Conservation (phyloP, 2,113 vertebrate genomes). For the Stegastes partitus region DNA sequence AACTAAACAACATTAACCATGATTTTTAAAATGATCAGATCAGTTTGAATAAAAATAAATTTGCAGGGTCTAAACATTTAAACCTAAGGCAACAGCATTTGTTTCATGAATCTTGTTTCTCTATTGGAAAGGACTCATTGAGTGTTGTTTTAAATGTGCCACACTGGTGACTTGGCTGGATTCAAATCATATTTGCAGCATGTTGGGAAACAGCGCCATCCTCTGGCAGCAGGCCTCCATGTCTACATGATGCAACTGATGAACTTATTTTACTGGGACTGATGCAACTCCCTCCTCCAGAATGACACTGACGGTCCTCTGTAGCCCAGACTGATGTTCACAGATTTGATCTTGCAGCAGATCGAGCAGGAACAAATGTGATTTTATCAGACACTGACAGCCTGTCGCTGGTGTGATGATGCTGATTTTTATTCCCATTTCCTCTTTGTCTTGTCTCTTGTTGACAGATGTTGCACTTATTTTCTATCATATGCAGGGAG, state of each 20-base stretch:
- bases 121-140: no score
- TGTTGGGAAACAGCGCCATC: slow-evolving; percentile 22
- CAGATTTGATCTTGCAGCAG: background rate
- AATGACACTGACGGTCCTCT: background rate
- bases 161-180: no score
- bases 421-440: background rate
- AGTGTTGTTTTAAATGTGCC: no score
- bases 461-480: background rate
- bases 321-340: background rate
- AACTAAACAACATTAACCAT: no score
- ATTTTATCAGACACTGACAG: background rate
- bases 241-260: background rate
- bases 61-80: no score
- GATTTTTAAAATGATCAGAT: no score
- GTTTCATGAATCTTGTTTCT: no score
- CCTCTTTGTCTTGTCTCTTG: background rate
- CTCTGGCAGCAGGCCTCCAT: background rate
- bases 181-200: background rate
- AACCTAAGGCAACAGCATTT: no score
- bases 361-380: background rate
- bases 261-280: background rate
- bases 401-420: background rate
- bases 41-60: no score
- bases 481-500: background rate
- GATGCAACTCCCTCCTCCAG: slow-evolving; percentile 1